Evolutionary conservation across 2,888 invertebrate species (phyloP).

Genomic region (Euphydryas editha): DNA sequence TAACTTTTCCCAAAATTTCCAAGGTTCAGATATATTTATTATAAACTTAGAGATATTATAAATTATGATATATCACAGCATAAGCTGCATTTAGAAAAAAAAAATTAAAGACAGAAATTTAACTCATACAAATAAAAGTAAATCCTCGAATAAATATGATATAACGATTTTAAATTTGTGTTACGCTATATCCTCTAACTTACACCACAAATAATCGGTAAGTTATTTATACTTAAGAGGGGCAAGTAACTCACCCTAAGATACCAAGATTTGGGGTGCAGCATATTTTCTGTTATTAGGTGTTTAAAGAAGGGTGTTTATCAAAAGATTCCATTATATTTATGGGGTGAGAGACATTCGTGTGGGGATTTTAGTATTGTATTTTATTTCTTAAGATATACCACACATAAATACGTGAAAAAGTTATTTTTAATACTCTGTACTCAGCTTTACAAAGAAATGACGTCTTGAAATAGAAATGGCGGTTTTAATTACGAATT

Average conservation of each 20-base stretch:
- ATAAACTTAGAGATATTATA: too few species aligned
- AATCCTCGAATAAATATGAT: too few species aligned
- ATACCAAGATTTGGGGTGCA: constrained; percentile 52
- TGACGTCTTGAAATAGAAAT: not conserved
- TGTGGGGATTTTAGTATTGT: constrained; percentile 3
- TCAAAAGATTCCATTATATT: constrained; percentile 42
- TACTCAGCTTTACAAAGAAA: not conserved
- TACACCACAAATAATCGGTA: constrained; percentile 52
- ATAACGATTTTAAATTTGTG: too few species aligned
- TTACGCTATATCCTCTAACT: constrained; percentile 46
- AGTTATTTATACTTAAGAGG: constrained; percentile 73
- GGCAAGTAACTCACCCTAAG: constrained; percentile 52
- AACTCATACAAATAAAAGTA: not conserved
- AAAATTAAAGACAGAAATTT: not conserved
- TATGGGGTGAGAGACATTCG: constrained; percentile 26
- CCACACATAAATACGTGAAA: not conserved
- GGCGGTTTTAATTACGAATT: not conserved
- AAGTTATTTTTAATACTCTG: not conserved
- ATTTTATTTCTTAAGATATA: not conserved
- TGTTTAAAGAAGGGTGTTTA: constrained; percentile 41
- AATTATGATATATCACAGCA: too few species aligned
- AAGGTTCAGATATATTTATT: too few species aligned
- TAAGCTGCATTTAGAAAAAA: too few species aligned
- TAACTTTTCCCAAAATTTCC: too few species aligned
- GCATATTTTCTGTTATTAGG: constrained; percentile 58